Conservation (phyloP, 2,797 vertebrate species). For the Peromyscus eremicus region DNA sequence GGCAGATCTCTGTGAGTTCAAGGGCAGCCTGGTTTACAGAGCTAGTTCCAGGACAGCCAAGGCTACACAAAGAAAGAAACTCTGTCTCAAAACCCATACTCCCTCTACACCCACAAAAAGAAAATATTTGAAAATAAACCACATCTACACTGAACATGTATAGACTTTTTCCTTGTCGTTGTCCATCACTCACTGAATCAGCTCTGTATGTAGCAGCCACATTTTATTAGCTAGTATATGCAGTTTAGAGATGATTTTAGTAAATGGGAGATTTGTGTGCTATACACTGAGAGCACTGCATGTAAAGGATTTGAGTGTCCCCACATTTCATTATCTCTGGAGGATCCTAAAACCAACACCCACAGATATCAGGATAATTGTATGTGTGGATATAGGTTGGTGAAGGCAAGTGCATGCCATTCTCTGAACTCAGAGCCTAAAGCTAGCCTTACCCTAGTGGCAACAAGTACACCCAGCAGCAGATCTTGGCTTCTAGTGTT, state of each 20-base stretch:
- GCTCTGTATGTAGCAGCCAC: not conserved
- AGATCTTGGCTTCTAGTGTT: not conserved
- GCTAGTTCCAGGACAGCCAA: not conserved
- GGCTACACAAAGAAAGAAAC: not conserved
- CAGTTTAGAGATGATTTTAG: not conserved
- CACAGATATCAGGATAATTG: not conserved
- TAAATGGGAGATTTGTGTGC: not conserved
- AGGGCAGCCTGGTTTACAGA: not conserved
- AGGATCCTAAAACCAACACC: not conserved
- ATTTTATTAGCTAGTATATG: not conserved
- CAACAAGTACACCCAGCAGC: not conserved
- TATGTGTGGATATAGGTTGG: not conserved
- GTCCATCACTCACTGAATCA: not conserved
- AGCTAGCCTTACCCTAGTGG: not conserved
- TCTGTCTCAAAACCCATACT: not conserved
- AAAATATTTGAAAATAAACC: not conserved
- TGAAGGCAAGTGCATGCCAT: not conserved
- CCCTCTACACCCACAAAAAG: not conserved
- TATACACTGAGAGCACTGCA: not conserved
- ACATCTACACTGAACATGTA: not conserved
- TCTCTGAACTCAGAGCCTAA: not conserved
- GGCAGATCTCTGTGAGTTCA: not conserved
- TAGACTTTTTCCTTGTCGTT: not conserved
- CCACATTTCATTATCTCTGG: not conserved
- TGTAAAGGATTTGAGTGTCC: not conserved